Base-by-base conservation (phyloP, 1,140 invertebrate genomes). In the Zaprionus taronus region DNA sequence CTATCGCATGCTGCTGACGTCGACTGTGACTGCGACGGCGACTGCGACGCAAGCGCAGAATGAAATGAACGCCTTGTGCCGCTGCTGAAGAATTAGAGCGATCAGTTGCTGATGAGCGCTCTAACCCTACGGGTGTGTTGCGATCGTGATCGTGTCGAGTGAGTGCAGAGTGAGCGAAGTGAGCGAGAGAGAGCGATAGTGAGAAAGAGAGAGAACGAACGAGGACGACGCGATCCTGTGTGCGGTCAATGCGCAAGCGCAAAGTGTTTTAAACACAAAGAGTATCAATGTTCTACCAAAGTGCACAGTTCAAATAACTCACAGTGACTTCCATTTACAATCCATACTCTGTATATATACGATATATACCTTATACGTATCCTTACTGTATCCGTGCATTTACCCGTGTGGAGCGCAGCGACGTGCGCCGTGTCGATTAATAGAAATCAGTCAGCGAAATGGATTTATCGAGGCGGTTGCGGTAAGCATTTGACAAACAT, bases 391-490 rank as follows among this genome's bases (percentile, higher is more conserved):
- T 51, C 31, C 49, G 63, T 56, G 20, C 12, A 28, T 55, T 38
- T 38, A 15, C 36, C 36, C 78, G 65, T 77, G 31, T 38, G 55
- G 62, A 61, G 15, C 36, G 70, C 64, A 74, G 64, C 63, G 55
- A 57, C 57, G 63, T 49, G 74, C 67, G 81, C 66, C 70, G 72
- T 72, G 72, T 77, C 80, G 71, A 74, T 82, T 86, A 87, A 72
- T 69, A 70, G 51, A 68, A 41, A 61, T 63, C 77, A 90, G 77
- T 24, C 79, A 66, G 61, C 87, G 85, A 90, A 90, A 92, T 92
- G 91, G 91, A 92, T 92, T 92, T 92, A 92, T 92, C 91, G 72
- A 86, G 91, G 91, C 91, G 91, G 82, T 91, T 91, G 81, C 86
- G 91, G 91, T 92, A 92, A 92, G 91, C 81, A 91, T 90, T 78